Percentiles rank a stretch among this genome's conserved stretches.
These are phyloP conservation scores for Eutolmus rufibarbis DNA, from an alignment of 2,888 invertebrate species.

Conservation along the genomic window DNA sequence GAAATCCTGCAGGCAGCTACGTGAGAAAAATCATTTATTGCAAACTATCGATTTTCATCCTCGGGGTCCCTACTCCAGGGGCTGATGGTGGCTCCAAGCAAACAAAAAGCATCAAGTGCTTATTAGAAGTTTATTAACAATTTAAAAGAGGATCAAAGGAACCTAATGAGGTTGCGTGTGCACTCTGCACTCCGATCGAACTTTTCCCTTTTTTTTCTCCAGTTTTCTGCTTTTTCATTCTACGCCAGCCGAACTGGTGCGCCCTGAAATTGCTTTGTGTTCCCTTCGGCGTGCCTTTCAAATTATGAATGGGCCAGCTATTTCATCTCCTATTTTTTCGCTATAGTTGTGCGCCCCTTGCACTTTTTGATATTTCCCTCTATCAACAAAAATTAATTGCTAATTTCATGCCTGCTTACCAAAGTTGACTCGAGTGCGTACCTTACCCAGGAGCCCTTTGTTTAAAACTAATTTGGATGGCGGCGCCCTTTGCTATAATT, in stretches of 20 bases:
- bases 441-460: background rate
- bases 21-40: slow-evolving; percentile 38
- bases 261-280: background rate
- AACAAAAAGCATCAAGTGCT: background rate
- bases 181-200: background rate
- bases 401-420: background rate
- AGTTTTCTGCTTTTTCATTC: background rate
- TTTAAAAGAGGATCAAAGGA: slow-evolving; percentile 10
- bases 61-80: background rate
- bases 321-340: background rate
- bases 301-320: background rate
- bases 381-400: background rate
- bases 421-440: background rate
- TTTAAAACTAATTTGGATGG: background rate
- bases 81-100: background rate
- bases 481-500: background rate
- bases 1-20: slow-evolving; percentile 3
- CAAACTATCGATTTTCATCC: slow-evolving; percentile 24
- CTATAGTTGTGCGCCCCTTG: background rate
- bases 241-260: background rate
- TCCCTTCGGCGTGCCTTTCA: background rate
- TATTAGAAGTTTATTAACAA: slow-evolving; percentile 30
- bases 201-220: background rate
- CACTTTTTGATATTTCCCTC: background rate
- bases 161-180: background rate